These are phyloP conservation scores for Drosophila murphyi DNA, from an alignment of 1,140 invertebrate genomes.

Conservation along the genomic window DNA sequence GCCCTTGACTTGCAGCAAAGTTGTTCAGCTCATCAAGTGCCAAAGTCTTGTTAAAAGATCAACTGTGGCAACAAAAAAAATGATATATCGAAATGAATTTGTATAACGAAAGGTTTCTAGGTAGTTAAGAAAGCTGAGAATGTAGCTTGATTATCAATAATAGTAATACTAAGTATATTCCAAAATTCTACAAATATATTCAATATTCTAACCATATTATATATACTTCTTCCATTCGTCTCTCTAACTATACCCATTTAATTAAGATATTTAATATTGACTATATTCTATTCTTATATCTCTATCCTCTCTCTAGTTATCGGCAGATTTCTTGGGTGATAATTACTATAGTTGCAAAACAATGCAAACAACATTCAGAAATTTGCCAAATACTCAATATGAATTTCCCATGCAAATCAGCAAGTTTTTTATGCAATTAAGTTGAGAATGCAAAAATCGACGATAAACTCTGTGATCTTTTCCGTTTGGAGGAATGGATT, in stretches of 20 bases:
- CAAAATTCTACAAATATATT: too few relatives aligned
- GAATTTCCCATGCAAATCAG: conserved; percentile 58
- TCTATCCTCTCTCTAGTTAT: background rate
- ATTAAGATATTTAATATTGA: too few relatives aligned
- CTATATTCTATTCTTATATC: too few relatives aligned
- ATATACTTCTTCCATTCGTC: too few relatives aligned
- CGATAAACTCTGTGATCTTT: conserved; percentile 34
- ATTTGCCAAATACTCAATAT: conserved; percentile 16
- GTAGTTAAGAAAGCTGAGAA: too few relatives aligned
- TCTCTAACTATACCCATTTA: too few relatives aligned
- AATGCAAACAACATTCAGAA: background rate
- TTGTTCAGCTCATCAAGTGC: background rate
- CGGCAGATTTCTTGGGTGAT: conserved; percentile 17
- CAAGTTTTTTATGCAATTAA: conserved; percentile 50
- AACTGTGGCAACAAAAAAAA: background rate
- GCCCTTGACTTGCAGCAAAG: conserved; percentile 20
- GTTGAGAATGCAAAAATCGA: conserved; percentile 45
- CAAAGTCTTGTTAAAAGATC: background rate
- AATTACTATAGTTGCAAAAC: conserved; percentile 41
- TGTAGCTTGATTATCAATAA: too few relatives aligned
- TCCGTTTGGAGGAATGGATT: conserved; percentile 8
- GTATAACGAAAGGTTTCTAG: too few relatives aligned
- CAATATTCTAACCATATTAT: too few relatives aligned
- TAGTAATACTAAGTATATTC: too few relatives aligned
- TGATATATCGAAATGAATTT: background rate